These are phyloP conservation scores for Papilio gigon DNA, from an alignment of 2,888 invertebrate genomes.

Conservation along the genomic window DNA sequence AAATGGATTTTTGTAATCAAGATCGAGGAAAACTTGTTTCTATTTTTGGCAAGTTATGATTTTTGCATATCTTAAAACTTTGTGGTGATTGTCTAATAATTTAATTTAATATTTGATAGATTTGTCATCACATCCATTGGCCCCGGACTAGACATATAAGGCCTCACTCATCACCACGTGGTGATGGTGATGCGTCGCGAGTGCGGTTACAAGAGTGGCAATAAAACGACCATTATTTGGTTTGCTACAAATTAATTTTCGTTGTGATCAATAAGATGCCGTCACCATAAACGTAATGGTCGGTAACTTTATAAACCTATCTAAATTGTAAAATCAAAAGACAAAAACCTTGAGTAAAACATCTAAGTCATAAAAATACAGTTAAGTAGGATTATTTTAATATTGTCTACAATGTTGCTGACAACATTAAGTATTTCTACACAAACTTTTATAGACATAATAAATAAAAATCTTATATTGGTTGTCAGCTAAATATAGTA, in stretches of 20 bases:
- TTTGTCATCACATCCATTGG: too few relatives aligned
- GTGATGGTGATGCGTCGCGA: too few relatives aligned
- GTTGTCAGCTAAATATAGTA: conserved; percentile 23
- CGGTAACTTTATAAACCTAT: too few relatives aligned
- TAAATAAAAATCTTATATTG: conserved; percentile 5
- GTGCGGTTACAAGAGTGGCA: too few relatives aligned
- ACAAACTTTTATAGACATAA: not conserved
- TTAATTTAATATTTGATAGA: not conserved
- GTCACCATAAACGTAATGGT: too few relatives aligned
- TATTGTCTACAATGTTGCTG: not conserved
- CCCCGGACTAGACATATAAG: too few relatives aligned
- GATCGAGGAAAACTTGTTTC: not conserved
- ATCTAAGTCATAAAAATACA: not conserved
- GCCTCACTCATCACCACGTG: too few relatives aligned
- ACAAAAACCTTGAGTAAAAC: not conserved
- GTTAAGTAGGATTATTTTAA: not conserved
- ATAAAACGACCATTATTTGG: too few relatives aligned
- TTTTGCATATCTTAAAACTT: not conserved
- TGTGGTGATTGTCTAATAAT: not conserved
- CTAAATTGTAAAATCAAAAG: too few relatives aligned
- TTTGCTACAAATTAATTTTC: not conserved
- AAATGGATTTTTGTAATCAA: conserved; percentile 17
- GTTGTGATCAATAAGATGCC: not conserved
- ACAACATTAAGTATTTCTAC: not conserved
- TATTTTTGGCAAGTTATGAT: conserved; percentile 1